Base-by-base conservation (phyloP, 2,888 invertebrate genomes). In the Nomada fucata region DNA sequence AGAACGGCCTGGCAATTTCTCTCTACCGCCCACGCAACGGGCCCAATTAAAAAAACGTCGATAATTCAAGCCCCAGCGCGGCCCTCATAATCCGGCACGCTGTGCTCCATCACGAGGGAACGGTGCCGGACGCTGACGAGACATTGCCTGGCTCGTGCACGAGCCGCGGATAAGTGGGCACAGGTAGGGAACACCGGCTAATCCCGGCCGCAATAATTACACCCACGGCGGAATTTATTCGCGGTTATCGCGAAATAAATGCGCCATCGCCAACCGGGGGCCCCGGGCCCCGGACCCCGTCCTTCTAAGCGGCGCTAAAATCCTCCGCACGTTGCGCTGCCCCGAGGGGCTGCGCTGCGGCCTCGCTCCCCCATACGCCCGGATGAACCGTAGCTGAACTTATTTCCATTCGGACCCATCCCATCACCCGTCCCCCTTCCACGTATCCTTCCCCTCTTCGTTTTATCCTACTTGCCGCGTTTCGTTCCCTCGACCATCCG, bases 331-430 rank as follows among this genome's bases (percentile, higher is more conserved):
- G 80, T 55, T 20, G 57, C 79, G 59, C n/a, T 52, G 64, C 71
- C 82, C 68, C 53, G 4, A 70, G 29, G 69, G 78, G 74, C 53
- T 57, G 79, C 65, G 80, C 64, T 64, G 75, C 55, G 50, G 42
- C 59, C 68, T 36, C 20, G 55, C 67, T 44, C 85, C 86, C 86
- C 83, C 85, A 13, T 86, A 72, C 84, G 60, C 82, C 74, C 60
- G 83, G 85, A 89, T 90, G 57, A 26, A 88, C 87, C 90, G 79
- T 86, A 83, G 86, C 83, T 90, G 90, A 91, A 91, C 90, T 90
- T 91, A 89, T 90, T 90, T 84, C 86, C 86, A 85, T 79, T 82
- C 86, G 68, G 60, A 55, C 69, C 71, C 72, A 85, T 85, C 88
- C 89, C 85, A 89, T 87, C 63, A 29, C 15, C 44, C 20, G 11